Base-by-base conservation (phyloP, 2,888 invertebrate species). In the Oxycera nigricornis region DNA sequence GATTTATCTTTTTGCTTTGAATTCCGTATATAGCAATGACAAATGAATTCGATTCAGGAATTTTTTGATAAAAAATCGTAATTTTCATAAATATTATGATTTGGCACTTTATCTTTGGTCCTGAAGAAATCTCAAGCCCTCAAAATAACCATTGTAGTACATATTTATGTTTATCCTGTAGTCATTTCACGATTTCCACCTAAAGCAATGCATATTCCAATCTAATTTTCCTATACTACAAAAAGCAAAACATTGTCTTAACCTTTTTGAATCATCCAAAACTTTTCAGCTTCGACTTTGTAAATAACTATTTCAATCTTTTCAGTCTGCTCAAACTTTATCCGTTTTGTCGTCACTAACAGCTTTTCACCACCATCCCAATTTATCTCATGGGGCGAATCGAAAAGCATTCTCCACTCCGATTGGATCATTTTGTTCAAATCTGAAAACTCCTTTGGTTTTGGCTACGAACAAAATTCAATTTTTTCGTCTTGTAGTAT, bases 191-290 rank as follows among this genome's bases (percentile, higher is more conserved):
- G n/a, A n/a, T n/a, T n/a, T n/a, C n/a, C n/a, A n/a, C n/a, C 6
- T 11, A 35, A 35, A 35, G 11, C 11, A 20, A 55, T 55, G 2
- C 52, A 55, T 22, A 7, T 3, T 55, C 52, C 52, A 55, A 55
- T 55, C 24, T 20, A 22, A 9, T 55, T 55, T 7, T 24, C 9
- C 24, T 4, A 3, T n/a, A 55, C 2, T 9, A 55, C 17, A 3
- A 55, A 55, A 55, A 17, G 22, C 22, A 55, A 55, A 55, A 22
- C 52, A 55, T 55, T 55, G 24, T 55, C 52, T 55, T 55, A 22
- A 24, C 20, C 20, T 22, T 22, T 55, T 24, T 55, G 24, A 55
- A 55, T 11, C 52, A 3, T 9, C 2, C 17, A 3, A 24, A 55
- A 9, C 24, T 55, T 24, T 55, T 24, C 52, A 7, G 24, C 4